phyloP scores from a whole-genome alignment of 2,888 invertebrate species.

The Drosophila pseudotakahashii region DNA sequence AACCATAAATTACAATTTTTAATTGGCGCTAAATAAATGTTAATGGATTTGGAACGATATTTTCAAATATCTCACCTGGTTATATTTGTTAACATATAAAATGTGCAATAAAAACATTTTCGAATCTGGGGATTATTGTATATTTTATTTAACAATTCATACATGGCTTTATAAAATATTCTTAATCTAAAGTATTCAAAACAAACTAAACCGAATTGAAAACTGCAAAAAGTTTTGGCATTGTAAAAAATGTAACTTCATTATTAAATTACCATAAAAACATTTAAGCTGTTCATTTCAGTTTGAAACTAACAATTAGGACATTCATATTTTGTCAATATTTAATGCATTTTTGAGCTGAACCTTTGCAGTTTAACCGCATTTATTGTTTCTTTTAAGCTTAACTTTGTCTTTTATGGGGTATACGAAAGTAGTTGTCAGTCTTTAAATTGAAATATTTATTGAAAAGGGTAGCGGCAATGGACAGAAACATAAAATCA shows the following conservation, averaged over 20 bases:
- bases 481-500: constrained; percentile 6
- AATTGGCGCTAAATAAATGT: too few species aligned
- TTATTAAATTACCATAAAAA: constrained; percentile 1
- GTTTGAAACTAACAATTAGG: neutral
- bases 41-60: too few species aligned
- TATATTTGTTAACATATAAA: too few species aligned
- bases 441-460: constrained; percentile 36
- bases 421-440: constrained; percentile 13
- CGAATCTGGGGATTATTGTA: constrained; percentile 3
- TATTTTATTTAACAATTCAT: constrained; percentile 35
- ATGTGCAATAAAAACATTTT: neutral
- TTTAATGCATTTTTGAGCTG: constrained; percentile 20
- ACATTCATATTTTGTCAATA: constrained; percentile 11
- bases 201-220: constrained; percentile 16
- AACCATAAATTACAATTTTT: too few species aligned
- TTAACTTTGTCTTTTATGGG: constrained; percentile 14
- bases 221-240: constrained; percentile 1
- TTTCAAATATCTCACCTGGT: too few species aligned
- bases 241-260: neutral
- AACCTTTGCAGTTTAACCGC: constrained; percentile 28
- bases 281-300: neutral
- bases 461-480: constrained; percentile 10
- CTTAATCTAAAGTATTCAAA: constrained; percentile 9
- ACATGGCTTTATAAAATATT: constrained; percentile 27
- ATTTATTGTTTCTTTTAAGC: constrained; percentile 5